Evolutionary conservation across 2,113 vertebrate species (phyloP), one percentile per base, ranked within the genome.

Genomic region (Phalacrocorax aristotelis): DNA sequence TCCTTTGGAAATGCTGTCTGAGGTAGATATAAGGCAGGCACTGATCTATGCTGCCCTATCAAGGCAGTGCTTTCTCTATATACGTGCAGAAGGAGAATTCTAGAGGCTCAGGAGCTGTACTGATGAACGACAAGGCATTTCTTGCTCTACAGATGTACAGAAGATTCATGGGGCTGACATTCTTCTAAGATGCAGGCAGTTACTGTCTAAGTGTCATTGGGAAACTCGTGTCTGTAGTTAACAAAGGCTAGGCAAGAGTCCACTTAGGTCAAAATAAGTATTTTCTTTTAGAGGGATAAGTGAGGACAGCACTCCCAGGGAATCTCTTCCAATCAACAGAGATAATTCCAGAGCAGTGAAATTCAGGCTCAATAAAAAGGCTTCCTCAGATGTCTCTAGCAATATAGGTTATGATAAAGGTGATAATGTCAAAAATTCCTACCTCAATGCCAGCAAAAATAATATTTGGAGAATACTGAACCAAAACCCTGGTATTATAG

Each of bases 361-460:
- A 91, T 34, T 48, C 42, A 25, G 25, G 18, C 52, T 88, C 60
- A 77, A 55, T 70, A 60, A 48, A 93, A 80, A 83, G 6, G 10
- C 13, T 69, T 91, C 40, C 26, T 85, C 13, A 46, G 13, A 51
- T 46, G 1, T 74, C 10, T 36, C 42, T 52, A 70, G 26, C 16
- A 86, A 75, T 48, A 61, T 10, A 83, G 20, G 12, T 55, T 66
- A 61, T 21, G 11, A 92, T 26, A 93, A 83, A 58, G 21, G 8
- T 4, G 19, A 66, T 21, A 54, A 74, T 23, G 38, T 57, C 22
- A 92, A 91, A 54, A 87, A 68, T 18, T 55, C 97, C 91, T 97
- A 99, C 99, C 99, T 99, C 99, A 48, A 98, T 99, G 97, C 99
- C 99, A 34, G 98, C 98, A 72, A 98, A 99, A 95, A 99, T 99